Conservation (phyloP, 2,797 vertebrate species). For the Crocidura indochinensis region DNA sequence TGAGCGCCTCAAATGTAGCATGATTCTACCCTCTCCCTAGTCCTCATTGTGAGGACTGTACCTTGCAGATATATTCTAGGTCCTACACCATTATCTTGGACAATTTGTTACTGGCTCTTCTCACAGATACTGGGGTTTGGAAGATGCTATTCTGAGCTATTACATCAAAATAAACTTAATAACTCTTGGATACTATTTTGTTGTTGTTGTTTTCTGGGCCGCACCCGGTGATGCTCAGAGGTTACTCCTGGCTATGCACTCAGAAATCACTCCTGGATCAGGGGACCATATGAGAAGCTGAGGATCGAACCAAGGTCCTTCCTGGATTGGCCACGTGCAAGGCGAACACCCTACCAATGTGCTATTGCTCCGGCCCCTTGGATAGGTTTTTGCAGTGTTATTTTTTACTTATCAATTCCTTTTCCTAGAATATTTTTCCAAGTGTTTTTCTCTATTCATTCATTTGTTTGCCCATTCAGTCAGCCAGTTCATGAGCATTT, state of each 20-base stretch:
- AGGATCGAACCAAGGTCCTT: no score
- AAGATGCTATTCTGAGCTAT: not conserved
- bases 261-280: no score
- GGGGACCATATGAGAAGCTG: no score
- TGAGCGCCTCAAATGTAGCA: no score
- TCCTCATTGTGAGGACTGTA: not conserved
- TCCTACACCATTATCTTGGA: conserved; percentile 1
- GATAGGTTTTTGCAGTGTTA: not conserved
- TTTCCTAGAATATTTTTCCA: conserved; percentile 27
- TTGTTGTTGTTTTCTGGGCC: no score
- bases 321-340: no score
- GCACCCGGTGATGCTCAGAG: no score
- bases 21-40: not conserved
- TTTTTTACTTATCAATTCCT: not conserved
- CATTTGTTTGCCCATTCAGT: not conserved
- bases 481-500: not conserved
- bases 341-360: no score
- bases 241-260: no score
- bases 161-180: not conserved
- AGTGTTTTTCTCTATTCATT: not conserved
- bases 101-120: conserved; percentile 14
- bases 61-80: not conserved
- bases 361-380: no score
- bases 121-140: not conserved
- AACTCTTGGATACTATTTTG: not conserved